A percentile compares a stretch with the other conserved stretches of the same genome.
These are phyloP conservation scores for Papilio helenus DNA, from an alignment of 1,140 invertebrate species.

Conservation along the genomic window DNA sequence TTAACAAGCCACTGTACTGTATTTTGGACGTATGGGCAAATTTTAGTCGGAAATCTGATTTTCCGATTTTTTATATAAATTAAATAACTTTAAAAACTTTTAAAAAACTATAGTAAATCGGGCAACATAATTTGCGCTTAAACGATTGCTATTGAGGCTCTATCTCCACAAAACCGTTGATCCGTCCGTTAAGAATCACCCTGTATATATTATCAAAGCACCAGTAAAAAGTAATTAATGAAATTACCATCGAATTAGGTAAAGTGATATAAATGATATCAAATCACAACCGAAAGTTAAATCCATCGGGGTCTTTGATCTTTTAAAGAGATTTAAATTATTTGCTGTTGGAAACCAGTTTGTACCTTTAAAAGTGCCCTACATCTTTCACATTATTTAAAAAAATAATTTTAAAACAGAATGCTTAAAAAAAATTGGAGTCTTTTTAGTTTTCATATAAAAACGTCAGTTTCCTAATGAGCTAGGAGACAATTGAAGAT, in stretches of 20 bases:
- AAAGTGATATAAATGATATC: background rate
- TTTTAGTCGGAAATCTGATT: too few species aligned
- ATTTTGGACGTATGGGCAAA: too few species aligned
- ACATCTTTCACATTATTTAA: background rate
- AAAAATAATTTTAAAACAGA: background rate
- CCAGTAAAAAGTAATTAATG: background rate
- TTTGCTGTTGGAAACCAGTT: background rate
- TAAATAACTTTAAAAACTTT: too few species aligned
- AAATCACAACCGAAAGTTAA: constrained; percentile 1
- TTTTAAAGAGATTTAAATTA: background rate
- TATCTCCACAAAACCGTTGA: too few species aligned
- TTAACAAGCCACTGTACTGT: too few species aligned
- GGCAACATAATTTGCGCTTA: too few species aligned
- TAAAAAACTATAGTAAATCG: too few species aligned
- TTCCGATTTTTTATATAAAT: too few species aligned
- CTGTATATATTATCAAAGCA: background rate
- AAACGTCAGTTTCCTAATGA: too few species aligned
- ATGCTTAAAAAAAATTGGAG: background rate
- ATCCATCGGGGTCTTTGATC: background rate
- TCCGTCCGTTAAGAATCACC: too few species aligned
- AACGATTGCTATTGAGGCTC: too few species aligned
- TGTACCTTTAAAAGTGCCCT: background rate
- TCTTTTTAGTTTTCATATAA: background rate
- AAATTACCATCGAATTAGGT: background rate
- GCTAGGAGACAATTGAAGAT: too few species aligned